Evolutionary conservation across 2,113 vertebrate species (phyloP).

Genomic region (Corynorhinus townsendii): DNA sequence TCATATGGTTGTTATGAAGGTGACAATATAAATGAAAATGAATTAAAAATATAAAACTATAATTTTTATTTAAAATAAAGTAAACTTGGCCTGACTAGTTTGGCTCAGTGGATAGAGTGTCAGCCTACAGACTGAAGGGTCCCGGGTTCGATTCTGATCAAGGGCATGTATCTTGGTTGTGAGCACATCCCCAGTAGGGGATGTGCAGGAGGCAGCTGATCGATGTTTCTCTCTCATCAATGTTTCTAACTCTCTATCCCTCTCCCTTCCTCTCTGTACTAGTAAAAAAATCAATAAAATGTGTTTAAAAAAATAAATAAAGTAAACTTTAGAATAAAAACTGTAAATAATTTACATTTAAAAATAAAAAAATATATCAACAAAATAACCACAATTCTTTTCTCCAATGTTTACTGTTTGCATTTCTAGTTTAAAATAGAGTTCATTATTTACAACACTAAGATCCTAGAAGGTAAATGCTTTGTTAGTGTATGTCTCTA

Average conservation of each 20-base stretch:
- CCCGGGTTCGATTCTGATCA: no score
- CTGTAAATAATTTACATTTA: background rate
- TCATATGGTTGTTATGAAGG: background rate
- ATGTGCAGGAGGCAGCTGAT: no score
- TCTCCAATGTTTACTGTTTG: background rate
- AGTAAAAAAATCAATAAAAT: no score
- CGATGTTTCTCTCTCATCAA: no score
- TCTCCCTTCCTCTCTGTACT: no score
- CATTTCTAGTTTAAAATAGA: background rate
- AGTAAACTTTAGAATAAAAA: background rate
- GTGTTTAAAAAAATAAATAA: no score
- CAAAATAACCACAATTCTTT: background rate
- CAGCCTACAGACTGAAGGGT: no score
- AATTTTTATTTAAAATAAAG: background rate
- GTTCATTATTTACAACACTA: background rate
- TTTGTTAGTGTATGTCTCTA: background rate
- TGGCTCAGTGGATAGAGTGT: no score
- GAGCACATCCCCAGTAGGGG: no score
- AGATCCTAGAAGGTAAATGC: background rate
- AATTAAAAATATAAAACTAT: background rate
- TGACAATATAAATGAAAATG: background rate
- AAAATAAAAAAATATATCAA: background rate
- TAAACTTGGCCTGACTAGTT: no score
- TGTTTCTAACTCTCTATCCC: no score
- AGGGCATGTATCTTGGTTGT: no score